Base-by-base conservation (phyloP, 35 echinoderm and acorn worm genomes). In the Eucidaris tribuloides region DNA sequence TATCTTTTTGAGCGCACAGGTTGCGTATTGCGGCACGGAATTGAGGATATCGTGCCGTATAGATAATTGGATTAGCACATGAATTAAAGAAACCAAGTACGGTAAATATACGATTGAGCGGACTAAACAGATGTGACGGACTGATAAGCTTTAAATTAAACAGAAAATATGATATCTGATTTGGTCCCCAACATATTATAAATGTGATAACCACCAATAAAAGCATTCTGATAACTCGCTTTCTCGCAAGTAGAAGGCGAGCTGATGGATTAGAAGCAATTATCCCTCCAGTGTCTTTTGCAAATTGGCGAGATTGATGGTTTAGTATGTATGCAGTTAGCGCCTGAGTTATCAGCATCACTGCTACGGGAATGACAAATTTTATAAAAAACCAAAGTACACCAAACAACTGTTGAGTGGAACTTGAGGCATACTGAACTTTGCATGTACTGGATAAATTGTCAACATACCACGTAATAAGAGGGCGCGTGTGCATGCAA, bases 51-150 rank as follows among this genome's bases (percentile, higher is more conserved):
- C 80, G 81, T 18, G 80, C 78, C 1, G 80, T 83, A 61, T 89
- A 89, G 64, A 89, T 89, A 38, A 89, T 71, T 44, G 87, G 79
- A 44, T 89, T 83, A 30, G 65, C 58, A 46, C 78, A 82, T 0
- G 87, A 89, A 57, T 89, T 89, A n/a, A 89, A 41, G 42, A 89
- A 89, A 1, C 60, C 80, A 29, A 89, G 35, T 4, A 82, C 46
- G 13, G 83, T 45, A 79, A 89, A 70, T 22, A 63, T 20, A 11
- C 35, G 45, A 35, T 76, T 55, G 0, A 82, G 24, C 35, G 82
- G 65, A 31, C 78, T 32, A 29, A 29, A 82, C 9, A 89, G 65
- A 60, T 58, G 71, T 4, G 29, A n/a, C 1, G 1, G 14, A 18
- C 42, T 17, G 3, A 81, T 20, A 1, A 80, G 20, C 19, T 79